These are phyloP conservation scores for Thysanoteuthis rhombus DNA, from an alignment of 2,888 invertebrate genomes.

Conservation along the genomic window DNA sequence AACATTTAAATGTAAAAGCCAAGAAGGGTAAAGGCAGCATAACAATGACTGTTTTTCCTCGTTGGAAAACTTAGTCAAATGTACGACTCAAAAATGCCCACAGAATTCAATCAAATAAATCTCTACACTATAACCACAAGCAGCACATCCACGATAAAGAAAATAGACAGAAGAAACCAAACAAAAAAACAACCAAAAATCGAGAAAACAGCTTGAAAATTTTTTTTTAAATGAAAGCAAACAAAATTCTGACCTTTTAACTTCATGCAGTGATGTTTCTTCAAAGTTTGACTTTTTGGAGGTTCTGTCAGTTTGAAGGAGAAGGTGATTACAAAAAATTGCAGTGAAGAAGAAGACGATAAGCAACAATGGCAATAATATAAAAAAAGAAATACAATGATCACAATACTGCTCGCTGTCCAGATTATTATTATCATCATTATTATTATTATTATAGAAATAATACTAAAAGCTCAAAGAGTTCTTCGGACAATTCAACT, in stretches of 20 bases:
- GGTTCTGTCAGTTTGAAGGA: conserved; percentile 27
- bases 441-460: neutral
- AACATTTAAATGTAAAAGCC: no score
- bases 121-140: neutral
- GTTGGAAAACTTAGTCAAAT: neutral
- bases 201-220: neutral
- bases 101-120: neutral
- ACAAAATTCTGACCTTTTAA: conserved; percentile 23
- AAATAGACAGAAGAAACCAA: neutral
- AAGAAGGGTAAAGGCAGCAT: neutral
- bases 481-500: no score
- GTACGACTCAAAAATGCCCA: neutral
- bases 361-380: neutral
- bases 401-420: neutral
- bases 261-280: conserved; percentile 29
- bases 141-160: neutral
- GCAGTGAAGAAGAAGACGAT: neutral
- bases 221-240: neutral
- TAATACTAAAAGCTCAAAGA: neutral
- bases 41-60: neutral
- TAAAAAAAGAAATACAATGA: neutral
- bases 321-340: conserved; percentile 13
- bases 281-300: conserved; percentile 26
- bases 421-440: no score
- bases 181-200: neutral